Evolutionary conservation across 2,113 vertebrate species (phyloP).

Genomic region (Deroptyus accipitrinus): DNA sequence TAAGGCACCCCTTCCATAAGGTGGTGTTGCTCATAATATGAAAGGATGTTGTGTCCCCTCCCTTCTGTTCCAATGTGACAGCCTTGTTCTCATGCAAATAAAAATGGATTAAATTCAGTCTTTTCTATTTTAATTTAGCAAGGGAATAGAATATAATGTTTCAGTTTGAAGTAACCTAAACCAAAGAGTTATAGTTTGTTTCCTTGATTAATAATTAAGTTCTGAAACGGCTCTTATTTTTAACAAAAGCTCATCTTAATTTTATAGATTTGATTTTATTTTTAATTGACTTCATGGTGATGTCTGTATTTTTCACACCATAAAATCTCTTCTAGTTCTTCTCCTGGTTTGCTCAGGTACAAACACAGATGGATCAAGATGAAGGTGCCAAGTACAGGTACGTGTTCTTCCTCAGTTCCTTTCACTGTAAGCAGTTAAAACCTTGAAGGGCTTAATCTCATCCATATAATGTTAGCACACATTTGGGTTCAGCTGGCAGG

Average conservation of each 20-base stretch:
- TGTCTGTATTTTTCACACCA: conserved; percentile 6
- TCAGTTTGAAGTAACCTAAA: background rate
- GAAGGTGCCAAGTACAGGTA: conserved; percentile 93
- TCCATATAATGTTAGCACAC: rapidly evolving
- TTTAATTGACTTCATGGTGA: background rate
- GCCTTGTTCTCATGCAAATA: background rate
- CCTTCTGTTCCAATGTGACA: background rate
- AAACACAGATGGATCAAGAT: conserved; percentile 92
- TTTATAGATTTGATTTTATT: background rate
- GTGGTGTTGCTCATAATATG: background rate
- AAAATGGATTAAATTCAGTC: background rate
- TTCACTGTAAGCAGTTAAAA: background rate
- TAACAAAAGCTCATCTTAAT: background rate
- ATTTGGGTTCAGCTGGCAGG: background rate
- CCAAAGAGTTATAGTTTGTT: background rate
- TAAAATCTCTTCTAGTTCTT: conserved; percentile 87
- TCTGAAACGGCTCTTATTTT: background rate
- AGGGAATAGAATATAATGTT: background rate
- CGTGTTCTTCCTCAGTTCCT: background rate
- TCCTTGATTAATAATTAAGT: background rate
- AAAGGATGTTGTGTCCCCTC: rapidly evolving
- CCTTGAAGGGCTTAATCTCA: background rate
- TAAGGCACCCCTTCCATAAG: background rate
- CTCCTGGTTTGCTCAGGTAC: conserved; percentile 94
- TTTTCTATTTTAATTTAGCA: background rate